These are phyloP conservation scores for Mythimna pallens DNA, from an alignment of 2,888 invertebrate genomes.

Conservation along the genomic window DNA sequence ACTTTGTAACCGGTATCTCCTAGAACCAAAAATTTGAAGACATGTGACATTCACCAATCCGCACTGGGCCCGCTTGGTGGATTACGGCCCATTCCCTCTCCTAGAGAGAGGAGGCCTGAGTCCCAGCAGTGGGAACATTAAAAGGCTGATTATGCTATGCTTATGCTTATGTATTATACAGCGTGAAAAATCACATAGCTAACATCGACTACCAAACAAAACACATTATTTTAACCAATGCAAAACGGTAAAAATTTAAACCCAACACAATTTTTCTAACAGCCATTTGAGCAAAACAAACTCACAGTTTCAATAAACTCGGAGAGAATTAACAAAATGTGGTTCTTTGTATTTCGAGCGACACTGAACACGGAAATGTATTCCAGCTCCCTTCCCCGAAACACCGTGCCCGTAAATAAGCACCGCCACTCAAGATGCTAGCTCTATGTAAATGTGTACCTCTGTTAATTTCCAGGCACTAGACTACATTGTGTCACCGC, in stretches of 20 bases:
- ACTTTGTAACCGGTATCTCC: too few relatives aligned
- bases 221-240: conserved; percentile 8
- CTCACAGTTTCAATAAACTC: conserved; percentile 49
- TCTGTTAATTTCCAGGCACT: conserved; percentile 79
- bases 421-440: conserved; percentile 61
- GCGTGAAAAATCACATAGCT: not conserved
- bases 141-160: too few relatives aligned
- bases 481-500: conserved; percentile 78
- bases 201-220: conserved; percentile 1
- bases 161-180: not conserved
- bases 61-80: too few relatives aligned
- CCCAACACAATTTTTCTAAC: conserved; percentile 17
- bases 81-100: too few relatives aligned
- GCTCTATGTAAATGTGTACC: conserved; percentile 70
- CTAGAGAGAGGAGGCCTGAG: too few relatives aligned
- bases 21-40: too few relatives aligned
- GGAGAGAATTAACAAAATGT: conserved; percentile 39
- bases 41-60: too few relatives aligned
- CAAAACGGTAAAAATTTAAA: conserved; percentile 22
- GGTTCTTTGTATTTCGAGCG: conserved; percentile 46
- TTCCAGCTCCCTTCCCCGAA: conserved; percentile 46
- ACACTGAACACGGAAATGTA: conserved; percentile 45
- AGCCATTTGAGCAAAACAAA: conserved; percentile 37
- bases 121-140: too few relatives aligned
- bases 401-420: conserved; percentile 54